Evolutionary conservation across 2,113 vertebrate species (phyloP).

Genomic region (Bubo scandiacus): DNA sequence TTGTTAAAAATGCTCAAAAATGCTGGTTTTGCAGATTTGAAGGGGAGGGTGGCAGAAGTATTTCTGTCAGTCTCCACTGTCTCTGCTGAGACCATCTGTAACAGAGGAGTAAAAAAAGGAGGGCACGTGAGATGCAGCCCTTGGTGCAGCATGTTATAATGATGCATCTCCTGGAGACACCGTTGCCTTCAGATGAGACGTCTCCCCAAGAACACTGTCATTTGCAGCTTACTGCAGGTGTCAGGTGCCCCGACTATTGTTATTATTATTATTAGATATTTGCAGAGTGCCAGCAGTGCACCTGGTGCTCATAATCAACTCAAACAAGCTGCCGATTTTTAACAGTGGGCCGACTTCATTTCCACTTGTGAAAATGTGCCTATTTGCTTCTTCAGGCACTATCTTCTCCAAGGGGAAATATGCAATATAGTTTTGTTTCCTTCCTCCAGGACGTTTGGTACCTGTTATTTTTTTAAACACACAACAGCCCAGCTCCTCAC

Average conservation of each 20-base stretch:
- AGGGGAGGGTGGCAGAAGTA: not conserved
- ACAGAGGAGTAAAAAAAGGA: not conserved
- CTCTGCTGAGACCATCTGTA: slow-evolving; percentile 1
- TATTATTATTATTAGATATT: slow-evolving; percentile 45
- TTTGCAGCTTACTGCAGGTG: slow-evolving; percentile 34
- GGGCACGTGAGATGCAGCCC: not conserved
- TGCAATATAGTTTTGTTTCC: not conserved
- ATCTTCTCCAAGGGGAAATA: not conserved
- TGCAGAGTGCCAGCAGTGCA: not conserved
- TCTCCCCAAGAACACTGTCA: slow-evolving; percentile 51
- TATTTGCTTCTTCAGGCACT: slow-evolving; percentile 28
- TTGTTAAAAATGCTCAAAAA: not conserved
- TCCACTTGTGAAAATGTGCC: slow-evolving; percentile 27
- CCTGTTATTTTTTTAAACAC: not conserved
- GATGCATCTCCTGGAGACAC: not conserved
- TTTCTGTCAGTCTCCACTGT: not conserved
- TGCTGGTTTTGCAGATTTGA: not conserved
- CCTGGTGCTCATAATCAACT: slow-evolving; percentile 45
- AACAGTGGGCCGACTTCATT: slow-evolving; percentile 33
- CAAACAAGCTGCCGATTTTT: slow-evolving; percentile 50
- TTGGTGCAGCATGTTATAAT: not conserved
- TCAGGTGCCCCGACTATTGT: slow-evolving; percentile 24
- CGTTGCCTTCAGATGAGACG: not conserved
- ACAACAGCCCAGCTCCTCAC: not conserved
- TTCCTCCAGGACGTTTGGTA: not conserved